Conservation (phyloP, 2,888 invertebrate species). For the Leuctra nigra region DNA sequence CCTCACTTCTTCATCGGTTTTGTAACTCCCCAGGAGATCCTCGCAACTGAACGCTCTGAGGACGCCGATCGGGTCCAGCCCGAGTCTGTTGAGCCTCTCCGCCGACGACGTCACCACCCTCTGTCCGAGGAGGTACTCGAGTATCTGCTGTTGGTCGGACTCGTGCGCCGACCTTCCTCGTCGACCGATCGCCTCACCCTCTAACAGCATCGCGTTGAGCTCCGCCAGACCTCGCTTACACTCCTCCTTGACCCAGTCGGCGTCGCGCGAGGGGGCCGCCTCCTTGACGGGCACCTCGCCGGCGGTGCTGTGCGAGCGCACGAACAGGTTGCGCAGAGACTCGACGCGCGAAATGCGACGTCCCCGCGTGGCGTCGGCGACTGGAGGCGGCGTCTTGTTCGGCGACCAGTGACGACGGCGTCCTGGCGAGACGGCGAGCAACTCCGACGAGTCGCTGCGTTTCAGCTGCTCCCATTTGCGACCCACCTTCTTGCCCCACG, state of each 20-base stretch:
- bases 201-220: constrained; percentile 32
- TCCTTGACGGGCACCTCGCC: constrained; percentile 23
- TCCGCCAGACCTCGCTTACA: constrained; percentile 36
- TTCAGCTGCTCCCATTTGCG: constrained; percentile 54
- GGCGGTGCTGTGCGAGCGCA: constrained; percentile 31
- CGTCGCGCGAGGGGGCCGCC: constrained; percentile 27
- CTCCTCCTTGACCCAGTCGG: constrained; percentile 34
- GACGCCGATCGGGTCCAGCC: constrained; percentile 15
- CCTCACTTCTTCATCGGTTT: constrained; percentile 2
- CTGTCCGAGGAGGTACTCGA: constrained; percentile 27
- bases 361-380: constrained; percentile 28
- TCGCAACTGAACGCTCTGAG: constrained; percentile 33
- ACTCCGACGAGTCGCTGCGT: constrained; percentile 51
- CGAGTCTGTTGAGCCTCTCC: constrained; percentile 13
- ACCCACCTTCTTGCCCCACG: constrained; percentile 54
- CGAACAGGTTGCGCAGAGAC: constrained; percentile 47
- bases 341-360: constrained; percentile 47
- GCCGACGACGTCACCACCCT: constrained; percentile 22
- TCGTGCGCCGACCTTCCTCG: constrained; percentile 26
- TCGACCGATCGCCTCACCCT: constrained; percentile 33
- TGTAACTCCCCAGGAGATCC: constrained; percentile 32
- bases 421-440: constrained; percentile 41
- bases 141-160: constrained; percentile 18
- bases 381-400: constrained; percentile 16
- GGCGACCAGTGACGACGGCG: constrained; percentile 45